Conservation (phyloP, 2,113 vertebrate genomes). For the Hymenochirus boettgeri region DNA sequence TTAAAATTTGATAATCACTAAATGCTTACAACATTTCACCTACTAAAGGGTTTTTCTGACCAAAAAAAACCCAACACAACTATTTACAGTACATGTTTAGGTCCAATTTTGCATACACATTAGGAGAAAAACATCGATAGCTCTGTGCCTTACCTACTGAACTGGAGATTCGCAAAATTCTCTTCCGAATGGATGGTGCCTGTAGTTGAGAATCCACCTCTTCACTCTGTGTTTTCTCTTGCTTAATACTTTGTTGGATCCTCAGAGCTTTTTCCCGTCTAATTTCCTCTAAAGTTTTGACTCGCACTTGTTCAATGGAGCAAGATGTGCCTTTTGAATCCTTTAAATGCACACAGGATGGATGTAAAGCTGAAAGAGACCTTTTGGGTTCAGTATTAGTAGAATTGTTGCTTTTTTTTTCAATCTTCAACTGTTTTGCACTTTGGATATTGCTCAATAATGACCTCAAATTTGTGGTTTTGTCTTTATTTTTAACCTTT, state of each 20-base stretch:
- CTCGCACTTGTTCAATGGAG: slow-evolving; percentile 54
- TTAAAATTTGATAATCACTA: too few relatives aligned
- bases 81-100: too few relatives aligned
- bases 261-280: slow-evolving; percentile 81
- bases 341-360: slow-evolving; percentile 36
- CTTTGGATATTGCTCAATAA: not conserved
- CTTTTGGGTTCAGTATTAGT: slow-evolving; percentile 37
- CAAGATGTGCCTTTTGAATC: slow-evolving; percentile 35
- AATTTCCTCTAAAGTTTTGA: slow-evolving; percentile 92
- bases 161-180: slow-evolving; percentile 59
- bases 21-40: too few relatives aligned
- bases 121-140: too few relatives aligned
- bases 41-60: too few relatives aligned
- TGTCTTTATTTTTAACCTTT: not conserved
- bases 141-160: slow-evolving; percentile 53
- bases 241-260: slow-evolving; percentile 52
- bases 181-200: slow-evolving; percentile 39
- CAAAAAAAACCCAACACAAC: too few relatives aligned
- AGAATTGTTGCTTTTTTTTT: slow-evolving; percentile 41
- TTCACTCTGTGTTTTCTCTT: slow-evolving; percentile 32
- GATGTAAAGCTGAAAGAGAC: rapidly evolving
- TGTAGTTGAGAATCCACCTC: slow-evolving; percentile 29
- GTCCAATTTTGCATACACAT: too few relatives aligned
- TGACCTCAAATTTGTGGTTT: slow-evolving; percentile 19
- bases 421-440: slow-evolving; percentile 27